phyloP scores from a whole-genome alignment of 2,113 vertebrate species.

The Anthoscopus minutus region DNA sequence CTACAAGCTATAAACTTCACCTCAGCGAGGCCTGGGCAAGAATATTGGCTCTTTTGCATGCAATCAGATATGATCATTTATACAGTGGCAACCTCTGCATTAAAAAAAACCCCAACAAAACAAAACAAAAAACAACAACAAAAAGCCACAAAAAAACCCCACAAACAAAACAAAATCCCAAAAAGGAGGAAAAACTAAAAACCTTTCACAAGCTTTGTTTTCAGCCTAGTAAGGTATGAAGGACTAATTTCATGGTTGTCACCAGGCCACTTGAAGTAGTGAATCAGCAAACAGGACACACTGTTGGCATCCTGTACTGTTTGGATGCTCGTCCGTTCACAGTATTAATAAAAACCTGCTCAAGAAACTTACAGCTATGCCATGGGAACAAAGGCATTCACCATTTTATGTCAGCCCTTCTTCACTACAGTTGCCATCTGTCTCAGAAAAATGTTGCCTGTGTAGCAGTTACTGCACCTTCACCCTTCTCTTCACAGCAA shows the following conservation, averaged over 20 bases:
- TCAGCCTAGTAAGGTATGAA: conserved; percentile 25
- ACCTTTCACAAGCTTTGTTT: conserved; percentile 63
- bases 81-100: conserved; percentile 55
- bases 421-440: conserved; percentile 29
- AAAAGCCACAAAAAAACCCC: not conserved
- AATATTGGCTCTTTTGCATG: conserved; percentile 66
- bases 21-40: conserved; percentile 57
- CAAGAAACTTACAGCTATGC: conserved; percentile 6
- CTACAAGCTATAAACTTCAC: conserved; percentile 64
- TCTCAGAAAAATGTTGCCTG: conserved; percentile 40
- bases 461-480: conserved; percentile 61
- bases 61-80: conserved; percentile 53
- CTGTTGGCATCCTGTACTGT: not conserved
- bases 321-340: conserved; percentile 62
- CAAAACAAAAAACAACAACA: not conserved
- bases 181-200: not conserved
- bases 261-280: conserved; percentile 32
- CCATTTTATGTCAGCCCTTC: conserved; percentile 3
- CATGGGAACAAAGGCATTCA: not conserved
- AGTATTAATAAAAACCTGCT: conserved; percentile 62
- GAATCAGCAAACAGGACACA: not conserved
- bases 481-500: conserved; percentile 65
- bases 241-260: conserved; percentile 21
- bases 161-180: not conserved
- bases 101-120: not conserved